Evolutionary conservation across 2,797 vertebrate genomes (phyloP).

Genomic region (Sorex maritimensis): DNA sequence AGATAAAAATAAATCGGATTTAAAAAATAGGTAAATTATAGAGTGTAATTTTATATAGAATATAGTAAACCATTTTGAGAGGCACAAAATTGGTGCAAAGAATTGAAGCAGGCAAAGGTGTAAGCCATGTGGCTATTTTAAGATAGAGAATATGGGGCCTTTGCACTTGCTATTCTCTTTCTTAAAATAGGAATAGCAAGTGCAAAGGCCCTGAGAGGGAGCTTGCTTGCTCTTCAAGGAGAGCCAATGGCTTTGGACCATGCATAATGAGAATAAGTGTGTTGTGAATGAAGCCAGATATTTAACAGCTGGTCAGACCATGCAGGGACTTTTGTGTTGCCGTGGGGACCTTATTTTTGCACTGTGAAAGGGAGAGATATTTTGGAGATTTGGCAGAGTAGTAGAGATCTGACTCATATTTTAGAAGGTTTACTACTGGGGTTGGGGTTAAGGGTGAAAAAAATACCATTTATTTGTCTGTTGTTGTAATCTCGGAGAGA

Average conservation of each 20-base stretch:
- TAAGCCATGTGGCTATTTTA: neutral
- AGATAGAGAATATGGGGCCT: neutral
- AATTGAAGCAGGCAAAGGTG: neutral
- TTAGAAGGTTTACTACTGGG: neutral
- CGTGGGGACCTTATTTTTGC: too few relatives aligned
- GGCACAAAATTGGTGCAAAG: neutral
- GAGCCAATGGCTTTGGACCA: neutral
- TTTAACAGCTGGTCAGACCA: neutral
- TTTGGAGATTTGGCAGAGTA: neutral
- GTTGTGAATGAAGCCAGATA: neutral
- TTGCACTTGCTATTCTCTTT: neutral
- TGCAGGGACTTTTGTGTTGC: too few relatives aligned
- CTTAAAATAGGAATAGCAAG: too few relatives aligned
- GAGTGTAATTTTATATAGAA: conserved; percentile 14
- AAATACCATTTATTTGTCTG: neutral
- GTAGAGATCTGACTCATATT: neutral
- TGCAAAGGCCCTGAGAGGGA: neutral
- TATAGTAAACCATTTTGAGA: neutral
- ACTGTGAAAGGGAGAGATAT: neutral
- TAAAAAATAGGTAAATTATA: neutral
- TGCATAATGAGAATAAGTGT: neutral
- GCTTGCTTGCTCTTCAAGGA: neutral
- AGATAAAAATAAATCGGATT: neutral
- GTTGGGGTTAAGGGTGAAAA: neutral
- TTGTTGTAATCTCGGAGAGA: neutral